A percentile compares a stretch with the other conserved stretches of the same genome.
These are phyloP conservation scores for Rhorus exstirpatorius DNA, from an alignment of 2,888 invertebrate genomes.

Conservation along the genomic window DNA sequence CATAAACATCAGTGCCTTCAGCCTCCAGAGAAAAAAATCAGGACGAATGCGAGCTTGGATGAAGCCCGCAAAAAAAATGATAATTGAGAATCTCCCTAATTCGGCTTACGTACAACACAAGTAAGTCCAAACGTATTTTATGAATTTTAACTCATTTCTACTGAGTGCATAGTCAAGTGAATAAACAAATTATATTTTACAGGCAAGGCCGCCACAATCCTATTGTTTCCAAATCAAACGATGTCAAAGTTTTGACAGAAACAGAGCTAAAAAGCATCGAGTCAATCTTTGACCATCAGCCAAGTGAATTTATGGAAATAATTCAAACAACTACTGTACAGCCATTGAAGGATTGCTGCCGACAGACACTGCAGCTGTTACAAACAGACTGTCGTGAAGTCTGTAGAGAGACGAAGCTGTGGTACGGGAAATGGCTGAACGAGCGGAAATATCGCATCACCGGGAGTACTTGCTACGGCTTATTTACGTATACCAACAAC, in stretches of 20 bases:
- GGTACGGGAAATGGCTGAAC: conserved; percentile 59
- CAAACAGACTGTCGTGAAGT: conserved; percentile 32
- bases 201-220: conserved; percentile 31
- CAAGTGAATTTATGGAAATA: conserved; percentile 17
- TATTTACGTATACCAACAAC: conserved; percentile 71
- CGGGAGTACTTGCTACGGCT: conserved; percentile 70
- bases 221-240: conserved; percentile 4
- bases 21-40: conserved; percentile 12
- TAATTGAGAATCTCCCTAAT: conserved; percentile 17
- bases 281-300: conserved; percentile 11
- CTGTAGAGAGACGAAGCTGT: conserved; percentile 42
- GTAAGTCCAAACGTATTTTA: conserved; percentile 10
- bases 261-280: conserved; percentile 12
- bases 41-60: conserved; percentile 16
- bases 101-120: conserved; percentile 18
- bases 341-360: conserved; percentile 26
- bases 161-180: not conserved
- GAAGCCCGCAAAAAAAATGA: conserved; percentile 14
- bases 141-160: conserved; percentile 1
- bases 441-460: conserved; percentile 68
- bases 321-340: conserved; percentile 3
- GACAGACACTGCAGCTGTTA: conserved; percentile 17
- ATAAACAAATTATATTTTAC: conserved; percentile 2
- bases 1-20: conserved; percentile 60
- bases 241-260: conserved; percentile 20